phyloP scores from a whole-genome alignment of 23 tunicate genomes.

The Clavelina lepadiformis region DNA sequence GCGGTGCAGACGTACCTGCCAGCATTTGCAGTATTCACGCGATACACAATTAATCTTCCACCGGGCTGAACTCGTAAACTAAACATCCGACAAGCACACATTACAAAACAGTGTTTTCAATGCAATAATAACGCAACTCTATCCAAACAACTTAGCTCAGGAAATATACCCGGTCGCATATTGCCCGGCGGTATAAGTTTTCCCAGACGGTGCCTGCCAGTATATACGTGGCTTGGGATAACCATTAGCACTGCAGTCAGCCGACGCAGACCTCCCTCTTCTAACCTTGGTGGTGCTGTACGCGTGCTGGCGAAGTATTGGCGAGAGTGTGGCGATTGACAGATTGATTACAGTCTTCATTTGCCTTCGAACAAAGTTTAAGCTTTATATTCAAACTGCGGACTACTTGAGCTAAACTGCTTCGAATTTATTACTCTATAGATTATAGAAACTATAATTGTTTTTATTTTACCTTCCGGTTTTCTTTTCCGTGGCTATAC shows the following conservation, averaged over 20 bases:
- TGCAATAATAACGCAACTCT: too few relatives aligned
- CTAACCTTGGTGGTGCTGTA: conserved; percentile 1
- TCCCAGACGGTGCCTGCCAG: conserved; percentile 41
- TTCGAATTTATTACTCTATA: too few relatives aligned
- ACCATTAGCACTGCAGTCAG: conserved; percentile 35
- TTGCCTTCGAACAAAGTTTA: conserved; percentile 19
- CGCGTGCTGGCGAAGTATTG: conserved; percentile 3
- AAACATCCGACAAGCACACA: too few relatives aligned
- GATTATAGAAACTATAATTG: too few relatives aligned
- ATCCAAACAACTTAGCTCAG: too few relatives aligned
- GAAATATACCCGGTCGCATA: conserved; percentile 42
- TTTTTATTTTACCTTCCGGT: not conserved
- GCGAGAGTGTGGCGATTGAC: conserved; percentile 1
- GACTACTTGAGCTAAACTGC: too few relatives aligned
- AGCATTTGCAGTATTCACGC: not conserved
- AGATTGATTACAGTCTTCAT: conserved; percentile 9
- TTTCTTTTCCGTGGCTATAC: conserved; percentile 12
- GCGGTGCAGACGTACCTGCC: conserved; percentile 33
- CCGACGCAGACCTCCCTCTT: conserved; percentile 15
- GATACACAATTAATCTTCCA: conserved; percentile 12
- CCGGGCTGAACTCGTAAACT: conserved; percentile 14
- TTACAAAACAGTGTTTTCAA: too few relatives aligned
- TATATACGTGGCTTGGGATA: conserved; percentile 28
- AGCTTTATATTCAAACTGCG: too few relatives aligned
- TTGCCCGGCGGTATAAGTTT: conserved; percentile 17